A percentile compares a stretch with the other conserved stretches of the same genome.
Evolutionary conservation across 2,113 vertebrate genomes (phyloP).

Genomic region (Ophthalmolycus amberensis): DNA sequence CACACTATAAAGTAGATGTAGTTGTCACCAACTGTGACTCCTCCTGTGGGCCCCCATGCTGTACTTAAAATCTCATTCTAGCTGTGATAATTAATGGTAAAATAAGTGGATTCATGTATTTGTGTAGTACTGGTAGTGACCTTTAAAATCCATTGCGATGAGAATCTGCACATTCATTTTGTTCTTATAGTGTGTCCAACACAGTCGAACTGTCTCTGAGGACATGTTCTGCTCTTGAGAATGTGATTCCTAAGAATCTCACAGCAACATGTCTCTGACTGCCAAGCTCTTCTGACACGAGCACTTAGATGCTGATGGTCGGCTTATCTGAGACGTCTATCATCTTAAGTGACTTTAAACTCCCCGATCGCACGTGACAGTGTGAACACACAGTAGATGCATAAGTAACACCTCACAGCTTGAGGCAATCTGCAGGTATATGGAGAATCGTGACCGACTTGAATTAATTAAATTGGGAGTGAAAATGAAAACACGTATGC

Average conservation of each 20-base stretch:
- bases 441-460: neutral
- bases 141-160: neutral
- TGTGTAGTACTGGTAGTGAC: neutral
- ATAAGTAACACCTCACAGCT: slow-evolving; percentile 2
- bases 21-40: neutral
- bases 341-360: slow-evolving; percentile 13
- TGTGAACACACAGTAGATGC: neutral
- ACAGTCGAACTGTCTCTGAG: neutral
- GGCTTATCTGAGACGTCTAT: neutral
- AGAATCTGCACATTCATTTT: neutral
- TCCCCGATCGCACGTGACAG: slow-evolving; percentile 8
- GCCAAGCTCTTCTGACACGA: slow-evolving; percentile 14
- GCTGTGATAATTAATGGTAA: too few relatives aligned
- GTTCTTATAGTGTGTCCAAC: too few relatives aligned
- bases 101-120: neutral
- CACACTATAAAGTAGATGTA: neutral
- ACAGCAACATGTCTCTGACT: neutral
- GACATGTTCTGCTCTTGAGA: neutral
- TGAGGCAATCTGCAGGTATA: neutral
- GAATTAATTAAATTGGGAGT: neutral
- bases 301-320: slow-evolving; percentile 5
- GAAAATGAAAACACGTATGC: neutral
- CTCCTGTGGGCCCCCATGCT: neutral
- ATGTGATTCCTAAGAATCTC: neutral
- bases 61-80: neutral